Evolutionary conservation across 2,797 vertebrate species (phyloP).

Genomic region (Mus minutoides): DNA sequence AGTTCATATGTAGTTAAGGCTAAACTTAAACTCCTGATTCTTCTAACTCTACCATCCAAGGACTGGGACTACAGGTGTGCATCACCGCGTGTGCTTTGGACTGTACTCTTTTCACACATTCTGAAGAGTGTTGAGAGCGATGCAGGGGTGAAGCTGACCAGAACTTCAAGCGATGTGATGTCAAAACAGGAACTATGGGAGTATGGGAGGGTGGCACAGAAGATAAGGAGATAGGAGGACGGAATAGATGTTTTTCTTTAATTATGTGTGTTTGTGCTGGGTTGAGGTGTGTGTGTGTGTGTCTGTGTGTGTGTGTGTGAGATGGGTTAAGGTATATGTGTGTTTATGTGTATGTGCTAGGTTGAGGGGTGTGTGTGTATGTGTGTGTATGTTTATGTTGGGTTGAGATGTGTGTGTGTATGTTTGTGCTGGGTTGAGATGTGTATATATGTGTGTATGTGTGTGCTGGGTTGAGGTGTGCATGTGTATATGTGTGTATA

Average conservation of each 20-base stretch:
- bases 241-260: conserved; percentile 13
- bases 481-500: neutral
- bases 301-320: neutral
- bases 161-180: neutral
- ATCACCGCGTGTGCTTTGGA: neutral
- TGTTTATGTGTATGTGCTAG: neutral
- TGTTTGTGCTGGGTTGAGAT: neutral
- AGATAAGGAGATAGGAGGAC: neutral
- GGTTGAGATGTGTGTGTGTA: neutral
- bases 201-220: neutral
- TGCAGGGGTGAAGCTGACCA: neutral
- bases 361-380: neutral
- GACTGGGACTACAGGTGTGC: neutral
- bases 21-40: neutral
- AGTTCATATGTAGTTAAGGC: neutral
- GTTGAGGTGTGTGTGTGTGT: neutral
- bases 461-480: neutral
- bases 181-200: neutral
- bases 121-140: neutral
- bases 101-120: neutral
- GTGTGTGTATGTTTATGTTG: neutral
- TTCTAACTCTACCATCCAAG: neutral
- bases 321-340: neutral
- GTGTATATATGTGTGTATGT: neutral
- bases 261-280: neutral